Percentiles rank a stretch among this genome's conserved stretches.
These are phyloP conservation scores for Acanthopagrus latus DNA, from an alignment of 2,797 vertebrate species.

Conservation along the genomic window DNA sequence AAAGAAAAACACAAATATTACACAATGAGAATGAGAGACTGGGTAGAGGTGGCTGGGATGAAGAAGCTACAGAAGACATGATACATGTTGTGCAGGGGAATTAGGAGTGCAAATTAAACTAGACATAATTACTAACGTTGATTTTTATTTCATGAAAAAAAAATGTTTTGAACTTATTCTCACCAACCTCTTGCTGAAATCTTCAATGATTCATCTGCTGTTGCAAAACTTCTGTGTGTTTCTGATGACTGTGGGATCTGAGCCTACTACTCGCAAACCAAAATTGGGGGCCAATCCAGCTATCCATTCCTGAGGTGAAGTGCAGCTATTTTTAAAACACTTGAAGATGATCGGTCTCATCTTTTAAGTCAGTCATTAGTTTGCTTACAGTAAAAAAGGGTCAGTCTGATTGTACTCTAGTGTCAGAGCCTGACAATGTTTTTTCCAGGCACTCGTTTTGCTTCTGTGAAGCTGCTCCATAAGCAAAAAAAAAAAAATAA, in stretches of 20 bases:
- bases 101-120: constrained; percentile 13
- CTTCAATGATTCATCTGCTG: background rate
- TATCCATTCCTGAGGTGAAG: constrained; percentile 57
- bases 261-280: constrained; percentile 41
- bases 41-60: background rate
- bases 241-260: constrained; percentile 36
- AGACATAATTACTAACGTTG: background rate
- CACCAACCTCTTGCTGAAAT: background rate
- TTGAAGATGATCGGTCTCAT: constrained; percentile 23
- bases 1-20: constrained; percentile 23
- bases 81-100: constrained; percentile 23
- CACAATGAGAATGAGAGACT: constrained; percentile 12
- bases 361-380: constrained; percentile 39
- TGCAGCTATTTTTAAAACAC: constrained; percentile 50
- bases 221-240: constrained; percentile 24
- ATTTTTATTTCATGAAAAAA: constrained; percentile 15
- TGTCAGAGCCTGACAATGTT: constrained; percentile 49
- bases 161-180: background rate
- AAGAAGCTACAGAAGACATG: constrained; percentile 6
- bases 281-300: constrained; percentile 32
- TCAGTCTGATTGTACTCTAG: constrained; percentile 34
- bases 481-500: constrained; percentile 53
- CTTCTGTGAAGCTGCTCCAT: constrained; percentile 39
- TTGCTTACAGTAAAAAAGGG: constrained; percentile 22
- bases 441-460: constrained; percentile 52